These are phyloP conservation scores for Slavum lentiscoides DNA, from an alignment of 2,888 invertebrate species.

Conservation along the genomic window DNA sequence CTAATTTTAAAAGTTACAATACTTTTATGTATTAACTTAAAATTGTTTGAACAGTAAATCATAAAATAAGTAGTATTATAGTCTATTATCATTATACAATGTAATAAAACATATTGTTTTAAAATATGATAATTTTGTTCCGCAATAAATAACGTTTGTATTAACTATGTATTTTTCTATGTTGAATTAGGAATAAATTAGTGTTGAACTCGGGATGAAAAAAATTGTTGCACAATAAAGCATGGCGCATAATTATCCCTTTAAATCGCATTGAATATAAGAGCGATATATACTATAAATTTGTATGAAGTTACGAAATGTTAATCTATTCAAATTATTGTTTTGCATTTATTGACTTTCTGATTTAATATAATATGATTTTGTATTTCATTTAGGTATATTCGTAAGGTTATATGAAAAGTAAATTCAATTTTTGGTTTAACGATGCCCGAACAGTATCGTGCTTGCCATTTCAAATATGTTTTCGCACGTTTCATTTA, in stretches of 20 bases:
- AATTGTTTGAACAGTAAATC: too few relatives aligned
- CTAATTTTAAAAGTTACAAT: too few relatives aligned
- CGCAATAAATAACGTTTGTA: not conserved
- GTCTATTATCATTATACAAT: too few relatives aligned
- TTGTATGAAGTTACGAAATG: constrained; percentile 34
- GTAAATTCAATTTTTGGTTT: not conserved
- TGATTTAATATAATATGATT: constrained; percentile 9
- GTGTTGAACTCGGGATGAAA: not conserved
- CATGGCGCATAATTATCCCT: constrained; percentile 1
- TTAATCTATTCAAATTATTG: constrained; percentile 18
- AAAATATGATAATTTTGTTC: not conserved
- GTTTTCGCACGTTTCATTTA: too few relatives aligned
- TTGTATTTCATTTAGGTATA: constrained; percentile 15
- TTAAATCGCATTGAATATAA: constrained; percentile 15
- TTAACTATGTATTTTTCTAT: not conserved
- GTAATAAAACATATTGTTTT: not conserved
- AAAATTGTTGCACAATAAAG: constrained; percentile 21
- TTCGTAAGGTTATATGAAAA: not conserved
- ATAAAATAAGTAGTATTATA: too few relatives aligned
- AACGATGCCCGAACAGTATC: not conserved
- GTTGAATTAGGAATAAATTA: not conserved
- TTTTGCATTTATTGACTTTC: constrained; percentile 21
- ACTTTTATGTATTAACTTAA: too few relatives aligned
- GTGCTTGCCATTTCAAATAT: too few relatives aligned
- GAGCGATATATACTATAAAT: not conserved